Evolutionary conservation across 2,113 vertebrate genomes (phyloP), one percentile per base, ranked within the genome.

Genomic region (Daubentonia madagascariensis): DNA sequence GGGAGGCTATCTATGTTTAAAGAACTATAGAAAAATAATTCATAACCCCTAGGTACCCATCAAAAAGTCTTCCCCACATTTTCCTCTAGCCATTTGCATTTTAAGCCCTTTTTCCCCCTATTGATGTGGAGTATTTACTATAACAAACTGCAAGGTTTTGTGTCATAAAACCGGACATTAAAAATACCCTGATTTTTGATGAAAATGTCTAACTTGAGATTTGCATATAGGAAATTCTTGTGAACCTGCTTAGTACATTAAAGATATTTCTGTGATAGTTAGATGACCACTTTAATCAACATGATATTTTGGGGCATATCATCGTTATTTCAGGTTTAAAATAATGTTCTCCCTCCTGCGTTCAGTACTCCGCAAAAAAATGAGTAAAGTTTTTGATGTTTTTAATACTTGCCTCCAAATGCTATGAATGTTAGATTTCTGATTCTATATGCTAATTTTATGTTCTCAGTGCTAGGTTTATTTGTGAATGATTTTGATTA

Each of bases 381-480:
- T 14, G 30, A 50, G 57, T 72, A 14, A 79, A n/a, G 22, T 85
- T 30, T 85, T 25, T 22, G 40, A 30, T 30, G 25, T 22, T 67
- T 79, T 30, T 72, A 37, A 48, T 43, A 72, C 8, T 85, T 81
- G 22, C 65, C 85, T 54, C n/a, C 37, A 73, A 85, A 80, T 72
- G 63, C 3, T 35, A 79, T 73, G 45, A 72, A 89, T 67, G 85
- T 67, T 43, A 43, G 54, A 67, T 67, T 95, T 78, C 68, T 92
- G 50, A 70, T 68, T 92, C 73, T 89, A 50, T 85, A 67, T 95
- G 85, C 72, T 93, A 95, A 85, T 93, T 73, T 90, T 95, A 85
- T 90, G 40, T 85, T 89, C 90, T 85, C 28, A 67, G 20, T 40
- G 67, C 25, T 80, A 89, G 52, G 57, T 78, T 84, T 70, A 61